phyloP scores from a whole-genome alignment of 2,888 invertebrate genomes.

The Steromphala cineraria region DNA sequence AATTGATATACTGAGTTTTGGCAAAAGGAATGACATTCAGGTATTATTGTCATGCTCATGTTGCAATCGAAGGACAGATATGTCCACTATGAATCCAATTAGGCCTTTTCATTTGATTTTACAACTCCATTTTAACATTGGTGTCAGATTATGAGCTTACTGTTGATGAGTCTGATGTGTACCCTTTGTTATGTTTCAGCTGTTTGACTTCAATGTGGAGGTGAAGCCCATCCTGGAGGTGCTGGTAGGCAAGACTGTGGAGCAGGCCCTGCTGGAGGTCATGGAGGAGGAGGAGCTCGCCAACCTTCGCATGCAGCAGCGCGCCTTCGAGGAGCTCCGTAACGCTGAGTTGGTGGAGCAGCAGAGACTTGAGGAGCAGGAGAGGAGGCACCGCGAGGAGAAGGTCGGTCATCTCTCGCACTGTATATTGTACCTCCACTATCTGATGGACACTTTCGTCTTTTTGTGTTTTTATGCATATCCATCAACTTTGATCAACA shows the following conservation, averaged over 20 bases:
- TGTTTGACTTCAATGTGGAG: slow-evolving; percentile 94
- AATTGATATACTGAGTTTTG: no score
- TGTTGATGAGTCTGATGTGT: no score
- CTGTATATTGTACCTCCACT: background rate
- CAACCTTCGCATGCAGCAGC: slow-evolving; percentile 86
- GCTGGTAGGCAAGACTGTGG: slow-evolving; percentile 90
- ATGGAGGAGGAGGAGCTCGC: slow-evolving; percentile 94
- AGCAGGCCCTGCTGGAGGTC: slow-evolving; percentile 91
- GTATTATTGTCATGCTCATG: no score
- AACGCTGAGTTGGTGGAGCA: slow-evolving; percentile 89
- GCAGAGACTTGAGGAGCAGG: slow-evolving; percentile 87
- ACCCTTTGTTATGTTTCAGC: slow-evolving; percentile 71
- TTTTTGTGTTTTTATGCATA: no score
- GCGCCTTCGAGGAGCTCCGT: slow-evolving; percentile 83
- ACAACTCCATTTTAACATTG: no score
- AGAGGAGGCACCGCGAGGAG: slow-evolving; percentile 77
- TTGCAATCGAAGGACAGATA: no score
- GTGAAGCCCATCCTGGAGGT: slow-evolving; percentile 92
- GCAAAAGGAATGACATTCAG: no score
- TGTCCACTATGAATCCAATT: no score
- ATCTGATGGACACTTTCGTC: no score
- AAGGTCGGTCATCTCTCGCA: slow-evolving; percentile 58
- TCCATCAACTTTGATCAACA: no score
- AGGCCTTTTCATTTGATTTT: no score
- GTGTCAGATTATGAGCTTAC: no score